Evolutionary conservation across 2,888 invertebrate species (phyloP), one percentile per base, ranked within the genome.

Genomic region (Ichneumon xanthorius): DNA sequence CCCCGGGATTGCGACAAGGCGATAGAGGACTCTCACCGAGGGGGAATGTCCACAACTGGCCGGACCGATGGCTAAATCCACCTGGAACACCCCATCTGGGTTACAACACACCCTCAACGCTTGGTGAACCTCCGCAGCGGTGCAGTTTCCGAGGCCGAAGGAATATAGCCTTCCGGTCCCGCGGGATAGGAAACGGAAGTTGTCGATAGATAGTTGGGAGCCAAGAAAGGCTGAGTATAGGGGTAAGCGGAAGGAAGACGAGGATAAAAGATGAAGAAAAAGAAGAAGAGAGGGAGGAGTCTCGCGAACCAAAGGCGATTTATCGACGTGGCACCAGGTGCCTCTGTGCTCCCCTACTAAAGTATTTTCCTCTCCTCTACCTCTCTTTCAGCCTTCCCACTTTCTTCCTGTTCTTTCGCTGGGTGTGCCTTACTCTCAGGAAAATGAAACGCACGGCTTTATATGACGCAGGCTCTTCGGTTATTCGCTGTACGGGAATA

Each of bases 311-410:
- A 86, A 68, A 83, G 86, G 86, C 87, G 86, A 90, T 91, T 92
- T 90, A 91, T 92, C 90, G 91, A 90, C 88, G 81, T 70, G 87
- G 87, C 89, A 90, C 89, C 89, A 89, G 91, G 89, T 91, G 90
- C 88, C 88, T 89, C 82, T 84, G 84, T 40, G 84, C 82, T 85
- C 83, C 73, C 82, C 87, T 53, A 50, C 70, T 30, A 63, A 82
- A 81, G 61, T 77, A 79, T 85, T 82, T 71, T 76, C 48, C 37
- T 16, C 70, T 53, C n/a, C 76, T 71, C 53, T 9, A 4, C 30
- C 26, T 40, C 16, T 50, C 65, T 61, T 22, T 7, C 19, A 61
- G 53, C 61, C 37, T 63, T 48, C 30, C 45, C 68, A n/a, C 37
- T 58, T 72, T 58, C 65, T 19, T 58, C 30, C 71, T 40, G 48